Evolutionary conservation across 2,888 invertebrate species (phyloP).

Genomic region (Biston stratarius): DNA sequence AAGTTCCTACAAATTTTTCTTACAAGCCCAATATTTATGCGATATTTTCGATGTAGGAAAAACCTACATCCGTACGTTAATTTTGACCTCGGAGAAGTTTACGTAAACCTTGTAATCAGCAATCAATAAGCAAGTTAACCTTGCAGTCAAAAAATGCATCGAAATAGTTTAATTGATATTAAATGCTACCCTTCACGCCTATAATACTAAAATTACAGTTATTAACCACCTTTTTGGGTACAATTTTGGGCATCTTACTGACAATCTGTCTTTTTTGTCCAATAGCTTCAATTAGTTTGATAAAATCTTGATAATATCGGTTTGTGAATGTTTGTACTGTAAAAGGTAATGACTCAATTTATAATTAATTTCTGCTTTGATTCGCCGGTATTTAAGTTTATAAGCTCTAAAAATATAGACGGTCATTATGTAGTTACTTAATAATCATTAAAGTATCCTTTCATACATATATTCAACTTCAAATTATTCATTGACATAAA

Average conservation of each 20-base stretch:
- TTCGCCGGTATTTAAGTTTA: too few relatives aligned
- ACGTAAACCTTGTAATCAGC: conserved; percentile 19
- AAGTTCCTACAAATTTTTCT: too few relatives aligned
- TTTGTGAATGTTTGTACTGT: conserved; percentile 1
- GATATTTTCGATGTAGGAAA: neutral
- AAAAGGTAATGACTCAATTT: conserved; percentile 2
- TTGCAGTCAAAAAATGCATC: conserved; percentile 9
- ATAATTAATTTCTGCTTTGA: too few relatives aligned
- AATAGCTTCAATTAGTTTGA: conserved; percentile 54
- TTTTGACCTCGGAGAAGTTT: conserved; percentile 11
- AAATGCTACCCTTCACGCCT: conserved; percentile 17
- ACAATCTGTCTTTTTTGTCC: conserved; percentile 38
- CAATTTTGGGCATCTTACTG: conserved; percentile 27
- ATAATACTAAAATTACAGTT: conserved; percentile 23
- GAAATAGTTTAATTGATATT: conserved; percentile 31
- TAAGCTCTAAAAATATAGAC: too few relatives aligned
- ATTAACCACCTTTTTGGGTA: conserved; percentile 17
- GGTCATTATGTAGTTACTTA: too few relatives aligned
- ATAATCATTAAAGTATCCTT: too few relatives aligned
- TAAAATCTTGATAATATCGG: conserved; percentile 51
- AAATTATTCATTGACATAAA: too few relatives aligned
- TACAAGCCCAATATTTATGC: too few relatives aligned
- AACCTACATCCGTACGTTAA: conserved; percentile 15
- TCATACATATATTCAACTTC: too few relatives aligned
- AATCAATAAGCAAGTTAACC: conserved; percentile 28